These are phyloP conservation scores for Channallabes apus DNA, from an alignment of 2,797 vertebrate species.

Conservation along the genomic window DNA sequence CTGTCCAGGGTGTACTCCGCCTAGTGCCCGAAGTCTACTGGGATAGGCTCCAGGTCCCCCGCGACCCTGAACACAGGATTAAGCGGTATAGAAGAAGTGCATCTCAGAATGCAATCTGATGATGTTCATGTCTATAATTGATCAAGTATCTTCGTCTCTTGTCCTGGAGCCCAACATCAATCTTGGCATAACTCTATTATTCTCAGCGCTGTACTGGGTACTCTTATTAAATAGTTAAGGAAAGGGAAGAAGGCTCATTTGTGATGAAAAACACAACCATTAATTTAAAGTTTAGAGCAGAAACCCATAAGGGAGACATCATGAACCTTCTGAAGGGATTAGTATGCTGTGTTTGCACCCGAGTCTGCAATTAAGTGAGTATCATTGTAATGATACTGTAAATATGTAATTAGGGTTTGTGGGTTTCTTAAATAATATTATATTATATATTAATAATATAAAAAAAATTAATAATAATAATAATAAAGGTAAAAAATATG, in stretches of 20 bases:
- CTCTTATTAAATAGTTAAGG: neutral
- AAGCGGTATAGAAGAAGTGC: no score
- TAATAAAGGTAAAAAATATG: neutral
- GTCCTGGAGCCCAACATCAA: neutral
- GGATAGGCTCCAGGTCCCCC: no score
- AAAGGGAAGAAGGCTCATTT: neutral
- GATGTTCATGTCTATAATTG: neutral
- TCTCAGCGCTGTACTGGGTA: neutral
- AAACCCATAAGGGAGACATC: constrained; percentile 18
- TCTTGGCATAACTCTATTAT: neutral
- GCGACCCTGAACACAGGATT: no score
- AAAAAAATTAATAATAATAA: neutral
- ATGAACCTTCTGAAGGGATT: constrained; percentile 16
- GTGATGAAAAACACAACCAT: constrained; percentile 8
- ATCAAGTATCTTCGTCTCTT: neutral
- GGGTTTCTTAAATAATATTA: neutral
- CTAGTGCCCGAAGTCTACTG: no score
- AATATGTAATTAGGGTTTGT: neutral
- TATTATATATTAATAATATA: neutral
- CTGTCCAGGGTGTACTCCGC: no score
- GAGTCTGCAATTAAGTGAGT: constrained; percentile 16
- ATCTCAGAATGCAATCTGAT: neutral
- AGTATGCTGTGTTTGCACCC: neutral
- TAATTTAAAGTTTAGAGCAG: constrained; percentile 4
- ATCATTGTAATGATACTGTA: neutral